Evolutionary conservation across 2,113 vertebrate genomes (phyloP), one percentile per base, ranked within the genome.

Genomic region (Sebastes fasciatus): DNA sequence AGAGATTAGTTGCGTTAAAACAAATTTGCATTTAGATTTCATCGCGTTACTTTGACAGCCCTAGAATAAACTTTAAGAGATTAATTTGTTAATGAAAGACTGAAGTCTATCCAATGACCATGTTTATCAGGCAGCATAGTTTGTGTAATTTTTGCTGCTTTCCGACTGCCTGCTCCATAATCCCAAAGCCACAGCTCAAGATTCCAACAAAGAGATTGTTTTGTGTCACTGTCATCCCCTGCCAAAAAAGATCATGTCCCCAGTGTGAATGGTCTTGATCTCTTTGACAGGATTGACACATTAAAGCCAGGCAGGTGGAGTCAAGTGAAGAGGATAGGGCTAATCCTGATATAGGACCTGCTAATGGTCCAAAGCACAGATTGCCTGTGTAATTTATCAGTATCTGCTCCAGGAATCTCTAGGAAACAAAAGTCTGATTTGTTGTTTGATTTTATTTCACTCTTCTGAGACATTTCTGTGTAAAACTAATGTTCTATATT

Each of bases 281-380:
- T 86, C 68, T 84, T 71, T 89, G 89, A 89, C 86, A 70, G 79
- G 52, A 75, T 66, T 85, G 85, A 86, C 80, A 88, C 70, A 23
- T 83, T 63, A 67, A 87, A 60, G 42, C 40, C 70, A 49, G 70
- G 69, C 82, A 83, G 73, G 78, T 82, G 64, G 57, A 87, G 75
- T 23, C 82, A 52, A 76, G 86, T 83, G 80, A 71, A 82, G 75
- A 77, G 70, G 86, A 86, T 62, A 34, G 46, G 43, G 49, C 58
- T 82, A 80, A 85, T 86, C 84, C 82, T 87, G 66, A 82, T 74
- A 80, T 45, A 68, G 87, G 84, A 60, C 69, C 77, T 21, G 43
- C 83, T 71, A 83, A 93, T 83, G 79, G 72, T 42, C 74, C 80
- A 69, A 40, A 67, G 65, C 52, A 66, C 64, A 85, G 78, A 87